These are phyloP conservation scores for Crocidura indochinensis DNA, from an alignment of 2,797 vertebrate species.

Conservation along the genomic window DNA sequence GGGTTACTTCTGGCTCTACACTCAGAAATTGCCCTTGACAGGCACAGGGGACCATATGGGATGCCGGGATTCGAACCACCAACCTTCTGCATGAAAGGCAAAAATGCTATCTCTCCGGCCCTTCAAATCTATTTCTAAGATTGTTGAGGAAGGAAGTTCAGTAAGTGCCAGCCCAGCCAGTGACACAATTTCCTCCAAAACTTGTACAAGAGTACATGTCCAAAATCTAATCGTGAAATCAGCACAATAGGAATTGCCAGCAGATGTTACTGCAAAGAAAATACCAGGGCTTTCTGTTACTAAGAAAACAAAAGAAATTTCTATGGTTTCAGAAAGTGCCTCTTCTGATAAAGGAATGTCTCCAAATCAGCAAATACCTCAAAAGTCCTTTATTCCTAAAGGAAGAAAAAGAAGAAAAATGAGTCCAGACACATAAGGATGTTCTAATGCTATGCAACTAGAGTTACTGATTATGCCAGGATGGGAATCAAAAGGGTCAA, in stretches of 20 bases:
- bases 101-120: no score
- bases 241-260: constrained; percentile 60
- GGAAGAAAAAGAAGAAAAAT: constrained; percentile 86
- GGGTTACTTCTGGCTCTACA: no score
- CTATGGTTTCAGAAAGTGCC: constrained; percentile 73
- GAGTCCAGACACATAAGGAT: constrained; percentile 75
- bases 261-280: constrained; percentile 69
- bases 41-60: no score
- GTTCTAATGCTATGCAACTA: constrained; percentile 87
- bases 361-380: constrained; percentile 80
- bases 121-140: constrained; percentile 64
- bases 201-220: constrained; percentile 73
- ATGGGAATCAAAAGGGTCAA: constrained; percentile 82
- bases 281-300: constrained; percentile 64
- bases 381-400: constrained; percentile 75
- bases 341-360: constrained; percentile 57
- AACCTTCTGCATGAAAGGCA: no score
- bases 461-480: constrained; percentile 89
- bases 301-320: constrained; percentile 77
- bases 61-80: no score
- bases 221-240: constrained; percentile 57
- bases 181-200: constrained; percentile 83
- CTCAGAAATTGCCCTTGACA: no score
- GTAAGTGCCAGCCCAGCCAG: constrained; percentile 65
- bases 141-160: constrained; percentile 79